Base-by-base conservation (phyloP, 2,888 invertebrate genomes). In the Chrysina gloriosa region DNA sequence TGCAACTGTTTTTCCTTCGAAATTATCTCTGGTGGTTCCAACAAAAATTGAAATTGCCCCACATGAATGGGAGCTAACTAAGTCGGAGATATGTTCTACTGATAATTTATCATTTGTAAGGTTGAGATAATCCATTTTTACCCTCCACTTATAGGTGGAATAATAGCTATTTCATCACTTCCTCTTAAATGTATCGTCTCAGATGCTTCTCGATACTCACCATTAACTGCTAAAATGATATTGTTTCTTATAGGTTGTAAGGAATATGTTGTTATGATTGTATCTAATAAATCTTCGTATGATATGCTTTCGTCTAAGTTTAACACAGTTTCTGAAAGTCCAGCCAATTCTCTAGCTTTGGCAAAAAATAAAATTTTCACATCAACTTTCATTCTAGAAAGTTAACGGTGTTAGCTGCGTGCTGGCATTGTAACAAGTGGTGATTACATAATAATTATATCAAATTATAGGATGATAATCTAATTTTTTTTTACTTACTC, bases 91-190 rank as follows among this genome's bases (percentile, higher is more conserved):
- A 31, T 86, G 85, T 39, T 89, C 90, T 2, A 94, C 84, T 63
- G 89, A 86, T 39, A 97, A 83, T 76, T 88, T 88, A 36, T 90
- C 89, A 0, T 86, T 78, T 0, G 89, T 88, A 50, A 97, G 80
- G 78, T 91, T 88, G 14, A 94, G 77, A 73, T 88, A 85, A 84
- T 95, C 90, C 90, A 92, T 93, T 66, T 65, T 73, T 88, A 93
- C 76, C 97, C 97, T 76, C 97, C 97, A 84, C 97, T 97, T 58
- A 98, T 86, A 0, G 97, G 97, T 63, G 97, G 97, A 78, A 98
- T 97, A 9, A 97, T 87, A 70, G 97, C 97, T 70, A 97, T 87
- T 82, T 90, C 92, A 85, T 97, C 96, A 70, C 88, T 89, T 23
- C 88, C 85, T 36, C 85, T 86, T 3, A 95, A 82, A 19, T 84